phyloP scores from a whole-genome alignment of 2,797 vertebrate genomes.

The Oophaga sylvatica region DNA sequence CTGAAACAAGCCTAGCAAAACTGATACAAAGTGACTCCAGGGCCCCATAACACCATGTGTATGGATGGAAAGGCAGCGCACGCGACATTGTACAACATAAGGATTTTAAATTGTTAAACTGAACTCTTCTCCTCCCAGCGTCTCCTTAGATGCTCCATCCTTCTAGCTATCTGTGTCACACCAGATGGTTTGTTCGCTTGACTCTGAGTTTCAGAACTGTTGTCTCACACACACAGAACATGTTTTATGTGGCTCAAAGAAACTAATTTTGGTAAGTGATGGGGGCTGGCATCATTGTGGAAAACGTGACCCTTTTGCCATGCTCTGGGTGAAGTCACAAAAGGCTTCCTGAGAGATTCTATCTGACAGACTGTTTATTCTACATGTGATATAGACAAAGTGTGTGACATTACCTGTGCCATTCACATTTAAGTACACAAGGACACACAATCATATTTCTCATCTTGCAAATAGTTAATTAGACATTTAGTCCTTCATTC shows the following conservation, averaged over 20 bases:
- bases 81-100: neutral
- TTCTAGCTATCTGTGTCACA: conserved; percentile 32
- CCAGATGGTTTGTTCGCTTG: conserved; percentile 45
- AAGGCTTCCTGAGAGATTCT: neutral
- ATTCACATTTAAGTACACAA: neutral
- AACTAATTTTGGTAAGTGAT: conserved; percentile 49
- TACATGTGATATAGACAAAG: neutral
- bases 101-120: conserved; percentile 9
- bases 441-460: neutral
- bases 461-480: neutral
- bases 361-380: neutral
- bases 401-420: neutral
- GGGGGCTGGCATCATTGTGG: conserved; percentile 33
- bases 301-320: conserved; percentile 42
- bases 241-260: conserved; percentile 36
- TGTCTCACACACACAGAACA: conserved; percentile 22
- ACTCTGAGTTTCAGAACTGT: conserved; percentile 28
- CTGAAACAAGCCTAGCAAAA: conserved; percentile 27
- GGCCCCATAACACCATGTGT: neutral
- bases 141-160: neutral
- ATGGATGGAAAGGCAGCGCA: neutral
- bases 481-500: neutral
- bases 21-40: conserved; percentile 20
- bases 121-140: neutral
- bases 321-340: conserved; percentile 16